These are phyloP conservation scores for Chaetodon trifascialis DNA, from an alignment of 2,113 vertebrate genomes.

Conservation along the genomic window DNA sequence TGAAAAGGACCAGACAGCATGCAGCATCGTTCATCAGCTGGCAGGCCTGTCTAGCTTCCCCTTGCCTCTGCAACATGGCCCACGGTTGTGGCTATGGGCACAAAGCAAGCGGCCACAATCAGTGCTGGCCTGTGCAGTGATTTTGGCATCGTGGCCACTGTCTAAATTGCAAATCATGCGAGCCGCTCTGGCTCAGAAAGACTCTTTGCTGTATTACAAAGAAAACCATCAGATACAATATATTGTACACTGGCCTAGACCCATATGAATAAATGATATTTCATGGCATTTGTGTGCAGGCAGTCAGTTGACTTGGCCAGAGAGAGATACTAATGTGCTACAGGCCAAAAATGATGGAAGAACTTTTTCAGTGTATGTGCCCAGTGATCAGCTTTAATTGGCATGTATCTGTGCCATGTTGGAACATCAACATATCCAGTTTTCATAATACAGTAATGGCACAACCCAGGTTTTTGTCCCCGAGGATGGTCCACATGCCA, in stretches of 20 bases:
- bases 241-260: neutral
- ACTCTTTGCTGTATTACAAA: neutral
- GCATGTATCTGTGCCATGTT: conserved; percentile 18
- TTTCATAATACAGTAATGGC: conserved; percentile 18
- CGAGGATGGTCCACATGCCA: neutral
- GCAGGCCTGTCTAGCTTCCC: neutral
- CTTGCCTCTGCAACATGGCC: neutral
- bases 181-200: neutral
- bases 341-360: neutral
- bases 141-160: neutral
- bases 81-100: neutral
- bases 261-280: neutral
- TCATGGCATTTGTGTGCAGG: neutral
- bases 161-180: neutral
- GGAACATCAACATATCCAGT: neutral
- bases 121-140: neutral
- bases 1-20: neutral
- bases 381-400: conserved; percentile 24
- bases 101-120: neutral
- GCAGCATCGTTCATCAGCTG: conserved; percentile 19
- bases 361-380: conserved; percentile 6
- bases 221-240: neutral
- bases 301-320: neutral
- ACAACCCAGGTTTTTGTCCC: conserved; percentile 29
- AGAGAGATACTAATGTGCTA: neutral